Percentiles rank a stretch among this genome's conserved stretches.
These are phyloP conservation scores for Tenrec ecaudatus DNA, from an alignment of 2,113 vertebrate genomes.

Conservation along the genomic window DNA sequence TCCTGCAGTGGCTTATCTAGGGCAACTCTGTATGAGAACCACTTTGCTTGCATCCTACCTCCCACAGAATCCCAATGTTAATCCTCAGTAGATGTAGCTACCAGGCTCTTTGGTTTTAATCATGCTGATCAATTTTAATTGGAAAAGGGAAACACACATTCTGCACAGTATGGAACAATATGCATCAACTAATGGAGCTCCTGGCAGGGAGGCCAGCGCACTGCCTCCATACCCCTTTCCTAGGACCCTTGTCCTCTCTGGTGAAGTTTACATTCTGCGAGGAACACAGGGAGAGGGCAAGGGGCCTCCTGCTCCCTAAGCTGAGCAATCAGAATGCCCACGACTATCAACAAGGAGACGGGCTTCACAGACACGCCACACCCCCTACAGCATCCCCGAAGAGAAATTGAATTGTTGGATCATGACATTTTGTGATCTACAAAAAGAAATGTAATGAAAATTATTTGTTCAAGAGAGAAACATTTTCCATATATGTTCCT, in stretches of 20 bases:
- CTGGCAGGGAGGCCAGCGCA: not conserved
- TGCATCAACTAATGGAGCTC: constrained; percentile 26
- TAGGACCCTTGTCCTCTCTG: not conserved
- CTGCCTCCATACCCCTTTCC: not conserved
- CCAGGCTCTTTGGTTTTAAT: constrained; percentile 10
- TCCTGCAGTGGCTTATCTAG: not conserved
- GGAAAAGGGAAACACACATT: constrained; percentile 32
- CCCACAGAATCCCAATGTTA: not conserved
- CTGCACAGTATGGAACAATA: not conserved
- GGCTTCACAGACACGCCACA: not conserved
- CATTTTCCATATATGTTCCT: not conserved
- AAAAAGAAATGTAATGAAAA: not conserved
- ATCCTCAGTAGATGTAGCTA: constrained; percentile 3
- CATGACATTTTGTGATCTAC: not conserved
- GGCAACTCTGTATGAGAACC: not conserved
- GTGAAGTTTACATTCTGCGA: not conserved
- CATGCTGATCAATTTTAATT: constrained; percentile 63
- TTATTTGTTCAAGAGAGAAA: not conserved
- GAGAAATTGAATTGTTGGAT: not conserved
- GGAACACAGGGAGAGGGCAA: not conserved
- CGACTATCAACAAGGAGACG: not conserved
- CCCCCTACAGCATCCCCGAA: no score
- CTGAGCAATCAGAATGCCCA: not conserved
- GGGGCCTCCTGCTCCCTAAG: not conserved
- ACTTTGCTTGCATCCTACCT: not conserved